phyloP scores from a whole-genome alignment of 2,888 invertebrate genomes.

The Hoplodrina blanda region DNA sequence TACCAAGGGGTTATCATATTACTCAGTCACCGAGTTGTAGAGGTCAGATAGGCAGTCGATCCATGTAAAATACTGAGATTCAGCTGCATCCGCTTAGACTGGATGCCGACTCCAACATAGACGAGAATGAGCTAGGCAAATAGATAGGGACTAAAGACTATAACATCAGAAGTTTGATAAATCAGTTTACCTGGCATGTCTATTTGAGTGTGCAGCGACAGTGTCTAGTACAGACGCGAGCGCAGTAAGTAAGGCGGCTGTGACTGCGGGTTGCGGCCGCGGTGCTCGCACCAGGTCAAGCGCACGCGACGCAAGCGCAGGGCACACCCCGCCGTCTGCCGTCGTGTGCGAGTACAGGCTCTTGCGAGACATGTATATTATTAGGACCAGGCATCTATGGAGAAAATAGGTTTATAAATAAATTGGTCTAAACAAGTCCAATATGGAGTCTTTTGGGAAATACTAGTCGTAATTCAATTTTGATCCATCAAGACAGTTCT shows the following conservation, averaged over 20 bases:
- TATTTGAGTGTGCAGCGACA: conserved; percentile 66
- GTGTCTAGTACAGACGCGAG: conserved; percentile 82
- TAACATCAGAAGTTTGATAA: too few species aligned
- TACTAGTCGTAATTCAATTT: too few species aligned
- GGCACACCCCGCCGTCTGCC: conserved; percentile 87
- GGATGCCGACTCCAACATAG: too few species aligned
- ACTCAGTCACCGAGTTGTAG: too few species aligned
- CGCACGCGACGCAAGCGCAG: conserved; percentile 90
- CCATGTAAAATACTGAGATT: too few species aligned
- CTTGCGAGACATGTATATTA: conserved; percentile 96
- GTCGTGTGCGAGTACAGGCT: conserved; percentile 90
- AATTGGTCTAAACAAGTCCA: not conserved
- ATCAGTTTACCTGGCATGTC: conserved; percentile 71
- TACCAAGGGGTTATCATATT: too few species aligned
- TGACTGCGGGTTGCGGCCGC: conserved; percentile 85
- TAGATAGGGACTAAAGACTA: too few species aligned
- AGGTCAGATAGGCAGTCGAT: too few species aligned
- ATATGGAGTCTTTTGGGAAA: not conserved
- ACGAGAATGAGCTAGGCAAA: too few species aligned
- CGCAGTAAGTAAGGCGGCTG: conserved; percentile 75
- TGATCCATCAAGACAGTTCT: too few species aligned
- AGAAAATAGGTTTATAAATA: not conserved
- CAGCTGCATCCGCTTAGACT: too few species aligned
- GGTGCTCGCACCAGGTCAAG: conserved; percentile 90
- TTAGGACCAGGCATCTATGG: conserved; percentile 94